A percentile compares a stretch with the other conserved stretches of the same genome.
These are phyloP conservation scores for Dendrocopos noguchii DNA, from an alignment of 2,113 vertebrate species.

Conservation along the genomic window DNA sequence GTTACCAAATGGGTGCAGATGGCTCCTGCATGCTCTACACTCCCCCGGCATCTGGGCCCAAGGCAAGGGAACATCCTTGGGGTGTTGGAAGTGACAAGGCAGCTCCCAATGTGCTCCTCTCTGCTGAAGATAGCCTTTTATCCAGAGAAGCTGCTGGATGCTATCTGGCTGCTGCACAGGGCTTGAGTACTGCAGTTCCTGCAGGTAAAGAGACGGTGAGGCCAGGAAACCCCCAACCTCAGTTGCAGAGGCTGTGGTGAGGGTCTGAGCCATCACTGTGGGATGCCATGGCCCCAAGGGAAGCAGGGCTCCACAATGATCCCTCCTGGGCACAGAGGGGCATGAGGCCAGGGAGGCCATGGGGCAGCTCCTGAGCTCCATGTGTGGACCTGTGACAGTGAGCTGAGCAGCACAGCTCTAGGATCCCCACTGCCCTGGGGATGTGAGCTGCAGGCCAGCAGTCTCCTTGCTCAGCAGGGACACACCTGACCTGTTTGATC, in stretches of 20 bases:
- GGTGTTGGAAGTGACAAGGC: not conserved
- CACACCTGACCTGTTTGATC: too few relatives aligned
- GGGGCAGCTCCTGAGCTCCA: not conserved
- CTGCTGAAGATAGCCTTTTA: not conserved
- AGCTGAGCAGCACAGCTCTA: not conserved
- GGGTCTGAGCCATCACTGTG: rapidly evolving
- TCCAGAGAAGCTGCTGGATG: not conserved
- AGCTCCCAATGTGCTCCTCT: not conserved
- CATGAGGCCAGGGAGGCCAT: not conserved
- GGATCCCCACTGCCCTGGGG: not conserved
- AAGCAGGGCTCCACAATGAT: not conserved
- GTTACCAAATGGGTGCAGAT: not conserved
- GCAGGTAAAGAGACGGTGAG: not conserved
- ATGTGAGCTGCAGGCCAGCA: rapidly evolving
- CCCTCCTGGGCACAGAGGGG: not conserved
- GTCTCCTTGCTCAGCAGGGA: rapidly evolving
- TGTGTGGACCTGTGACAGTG: rapidly evolving
- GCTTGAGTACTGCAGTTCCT: not conserved
- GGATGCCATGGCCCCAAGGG: rapidly evolving
- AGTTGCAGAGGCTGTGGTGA: not conserved
- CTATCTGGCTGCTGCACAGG: not conserved
- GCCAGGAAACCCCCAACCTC: not conserved
- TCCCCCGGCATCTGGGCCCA: not conserved
- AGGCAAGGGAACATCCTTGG: not conserved
- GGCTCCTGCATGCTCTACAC: not conserved